Evolutionary conservation across 2,888 invertebrate species (phyloP).

Genomic region (Eupithecia tripunctaria): DNA sequence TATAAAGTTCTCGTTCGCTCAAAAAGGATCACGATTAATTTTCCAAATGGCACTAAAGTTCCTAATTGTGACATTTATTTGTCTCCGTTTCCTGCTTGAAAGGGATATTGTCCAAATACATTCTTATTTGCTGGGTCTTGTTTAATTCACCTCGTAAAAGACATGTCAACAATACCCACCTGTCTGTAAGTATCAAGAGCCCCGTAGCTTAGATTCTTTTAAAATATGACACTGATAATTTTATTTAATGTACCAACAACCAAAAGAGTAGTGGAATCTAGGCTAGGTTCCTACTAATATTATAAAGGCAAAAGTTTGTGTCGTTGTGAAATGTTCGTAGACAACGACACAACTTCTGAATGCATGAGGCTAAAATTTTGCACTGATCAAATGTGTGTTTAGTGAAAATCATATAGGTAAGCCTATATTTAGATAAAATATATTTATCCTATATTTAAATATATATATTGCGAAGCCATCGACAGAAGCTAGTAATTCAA

Average conservation of each 20-base stretch:
- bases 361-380: background rate
- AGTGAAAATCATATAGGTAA: too few species aligned
- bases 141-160: conserved; percentile 43
- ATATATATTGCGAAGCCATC: background rate
- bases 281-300: background rate
- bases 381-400: background rate
- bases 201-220: background rate
- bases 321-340: background rate
- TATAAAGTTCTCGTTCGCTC: background rate
- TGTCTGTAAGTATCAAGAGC: background rate
- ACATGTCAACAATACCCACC: conserved; percentile 11
- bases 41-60: conserved; percentile 7
- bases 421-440: too few species aligned
- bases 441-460: background rate
- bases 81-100: conserved; percentile 19
- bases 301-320: too few species aligned
- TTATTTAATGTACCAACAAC: background rate
- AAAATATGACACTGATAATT: background rate
- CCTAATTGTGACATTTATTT: conserved; percentile 24
- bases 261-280: too few species aligned
- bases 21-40: background rate
- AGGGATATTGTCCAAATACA: conserved; percentile 48
- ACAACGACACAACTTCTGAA: background rate
- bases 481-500: background rate
- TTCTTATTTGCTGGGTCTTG: conserved; percentile 44